Evolutionary conservation across 1,140 invertebrate species (phyloP).

Genomic region (Drosophila lowei): DNA sequence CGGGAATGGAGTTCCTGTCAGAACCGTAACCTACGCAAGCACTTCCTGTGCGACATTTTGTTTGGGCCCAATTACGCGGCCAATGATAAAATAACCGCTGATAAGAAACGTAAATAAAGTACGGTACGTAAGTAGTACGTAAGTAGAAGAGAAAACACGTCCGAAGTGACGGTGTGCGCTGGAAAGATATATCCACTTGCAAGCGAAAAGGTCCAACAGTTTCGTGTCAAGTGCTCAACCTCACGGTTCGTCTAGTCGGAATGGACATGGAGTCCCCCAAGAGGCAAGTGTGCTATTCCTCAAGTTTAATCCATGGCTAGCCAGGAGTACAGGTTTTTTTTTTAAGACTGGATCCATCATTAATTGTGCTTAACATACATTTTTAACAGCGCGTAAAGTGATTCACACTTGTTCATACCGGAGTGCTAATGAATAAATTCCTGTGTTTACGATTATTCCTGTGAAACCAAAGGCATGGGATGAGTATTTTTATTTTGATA

Average conservation of each 20-base stretch:
- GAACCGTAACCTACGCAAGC: constrained; percentile 13
- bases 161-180: background rate
- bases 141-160: background rate
- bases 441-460: no score
- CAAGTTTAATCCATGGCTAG: background rate
- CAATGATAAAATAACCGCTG: constrained; percentile 20
- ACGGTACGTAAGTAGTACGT: background rate
- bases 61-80: constrained; percentile 14
- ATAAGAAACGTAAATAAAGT: constrained; percentile 31
- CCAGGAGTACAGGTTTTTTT: no score
- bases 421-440: no score
- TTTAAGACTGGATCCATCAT: no score
- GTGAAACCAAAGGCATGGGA: no score
- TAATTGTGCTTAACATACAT: no score
- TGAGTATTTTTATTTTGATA: no score
- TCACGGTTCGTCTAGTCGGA: background rate
- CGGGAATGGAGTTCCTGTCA: constrained; percentile 7
- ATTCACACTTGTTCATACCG: no score
- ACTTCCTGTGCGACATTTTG: constrained; percentile 50
- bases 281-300: constrained; percentile 19
- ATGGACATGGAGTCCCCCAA: constrained; percentile 14
- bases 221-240: background rate
- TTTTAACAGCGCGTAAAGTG: no score
- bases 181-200: background rate
- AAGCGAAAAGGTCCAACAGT: constrained; percentile 3